Evolutionary conservation across 2,888 invertebrate species (phyloP).

Genomic region (Ophion obscuratus): DNA sequence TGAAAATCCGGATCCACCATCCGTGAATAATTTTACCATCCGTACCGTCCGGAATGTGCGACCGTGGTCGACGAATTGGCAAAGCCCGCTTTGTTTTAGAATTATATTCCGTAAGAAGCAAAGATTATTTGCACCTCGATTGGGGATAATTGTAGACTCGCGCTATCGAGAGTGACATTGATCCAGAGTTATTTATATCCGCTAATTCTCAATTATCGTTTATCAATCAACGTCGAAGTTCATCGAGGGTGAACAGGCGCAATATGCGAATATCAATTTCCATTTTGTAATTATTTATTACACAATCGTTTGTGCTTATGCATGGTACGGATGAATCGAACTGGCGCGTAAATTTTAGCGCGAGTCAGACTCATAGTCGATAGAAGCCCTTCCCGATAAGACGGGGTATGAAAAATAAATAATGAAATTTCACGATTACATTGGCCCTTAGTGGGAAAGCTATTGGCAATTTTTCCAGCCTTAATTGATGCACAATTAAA

Average conservation of each 20-base stretch:
- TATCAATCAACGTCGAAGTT: not conserved
- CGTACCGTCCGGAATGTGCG: too few relatives aligned
- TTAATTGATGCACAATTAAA: not conserved
- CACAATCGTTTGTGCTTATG: conserved; percentile 1
- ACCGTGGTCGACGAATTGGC: too few relatives aligned
- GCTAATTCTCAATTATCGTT: not conserved
- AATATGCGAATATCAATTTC: not conserved
- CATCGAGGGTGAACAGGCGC: not conserved
- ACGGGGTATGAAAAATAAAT: not conserved
- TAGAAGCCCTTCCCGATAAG: not conserved
- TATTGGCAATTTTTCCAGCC: not conserved
- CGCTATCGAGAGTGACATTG: too few relatives aligned
- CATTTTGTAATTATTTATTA: not conserved
- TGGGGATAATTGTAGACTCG: too few relatives aligned
- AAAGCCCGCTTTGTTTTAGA: too few relatives aligned
- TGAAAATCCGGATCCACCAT: too few relatives aligned
- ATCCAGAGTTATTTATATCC: not conserved
- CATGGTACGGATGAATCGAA: not conserved
- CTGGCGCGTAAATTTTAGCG: not conserved
- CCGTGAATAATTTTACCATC: too few relatives aligned
- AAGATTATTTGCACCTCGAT: too few relatives aligned
- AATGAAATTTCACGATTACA: not conserved
- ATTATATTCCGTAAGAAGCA: too few relatives aligned
- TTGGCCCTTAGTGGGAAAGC: not conserved
- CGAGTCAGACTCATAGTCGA: not conserved